phyloP scores from a whole-genome alignment of 2,797 vertebrate species.

The Momotus momota region DNA sequence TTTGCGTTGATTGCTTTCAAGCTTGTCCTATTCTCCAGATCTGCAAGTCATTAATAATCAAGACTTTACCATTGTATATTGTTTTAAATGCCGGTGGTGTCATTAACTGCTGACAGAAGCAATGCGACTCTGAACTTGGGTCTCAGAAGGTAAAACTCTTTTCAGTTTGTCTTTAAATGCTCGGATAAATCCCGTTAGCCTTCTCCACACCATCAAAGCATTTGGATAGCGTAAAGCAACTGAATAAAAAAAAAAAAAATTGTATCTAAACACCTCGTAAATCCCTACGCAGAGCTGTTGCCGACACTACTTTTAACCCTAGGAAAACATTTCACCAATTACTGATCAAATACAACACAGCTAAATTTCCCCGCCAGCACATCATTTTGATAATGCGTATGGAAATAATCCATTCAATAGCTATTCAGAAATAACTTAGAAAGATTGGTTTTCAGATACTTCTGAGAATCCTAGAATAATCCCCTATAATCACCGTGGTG shows the following conservation, averaged over 20 bases:
- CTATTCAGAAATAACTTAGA: slow-evolving; percentile 80
- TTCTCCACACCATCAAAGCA: slow-evolving; percentile 68
- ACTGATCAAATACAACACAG: slow-evolving; percentile 80
- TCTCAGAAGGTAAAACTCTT: slow-evolving; percentile 62
- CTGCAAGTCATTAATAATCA: background rate
- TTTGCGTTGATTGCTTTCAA: background rate
- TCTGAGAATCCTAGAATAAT: slow-evolving; percentile 77
- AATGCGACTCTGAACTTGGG: slow-evolving; percentile 38
- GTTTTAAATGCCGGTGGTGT: background rate
- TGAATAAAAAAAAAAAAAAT: slow-evolving; percentile 69
- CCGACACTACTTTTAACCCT: slow-evolving; percentile 72
- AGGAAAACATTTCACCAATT: slow-evolving; percentile 79
- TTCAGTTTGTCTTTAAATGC: slow-evolving; percentile 64
- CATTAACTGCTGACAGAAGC: background rate
- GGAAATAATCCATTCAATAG: slow-evolving; percentile 82
- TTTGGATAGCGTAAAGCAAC: slow-evolving; percentile 73
- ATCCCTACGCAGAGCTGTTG: slow-evolving; percentile 69
- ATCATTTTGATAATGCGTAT: slow-evolving; percentile 80
- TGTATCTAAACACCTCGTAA: slow-evolving; percentile 76
- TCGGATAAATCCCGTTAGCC: slow-evolving; percentile 64
- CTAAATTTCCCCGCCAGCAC: slow-evolving; percentile 77
- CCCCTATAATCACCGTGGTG: slow-evolving; percentile 74
- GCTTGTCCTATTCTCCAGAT: background rate
- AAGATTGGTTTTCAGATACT: slow-evolving; percentile 79
- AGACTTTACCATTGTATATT: fast-evolving